A percentile compares a stretch with the other conserved stretches of the same genome.
phyloP scores from a whole-genome alignment of 2,113 vertebrate genomes.

The Neopipo cinnamomea region DNA sequence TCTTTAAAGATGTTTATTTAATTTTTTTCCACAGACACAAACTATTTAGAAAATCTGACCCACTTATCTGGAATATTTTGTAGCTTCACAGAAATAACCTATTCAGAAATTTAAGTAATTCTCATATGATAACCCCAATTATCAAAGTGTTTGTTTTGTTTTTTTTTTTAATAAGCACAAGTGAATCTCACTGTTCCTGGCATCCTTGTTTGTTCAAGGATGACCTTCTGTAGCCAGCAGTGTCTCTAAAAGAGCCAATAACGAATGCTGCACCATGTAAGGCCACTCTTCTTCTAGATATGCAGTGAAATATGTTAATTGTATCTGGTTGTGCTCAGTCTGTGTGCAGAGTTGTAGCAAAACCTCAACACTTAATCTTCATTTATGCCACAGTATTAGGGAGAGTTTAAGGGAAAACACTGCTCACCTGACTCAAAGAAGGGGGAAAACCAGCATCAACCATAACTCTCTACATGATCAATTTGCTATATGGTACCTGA shows the following conservation, averaged over 20 bases:
- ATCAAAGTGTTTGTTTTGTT: background rate
- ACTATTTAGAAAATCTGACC: background rate
- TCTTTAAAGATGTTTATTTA: background rate
- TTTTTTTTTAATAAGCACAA: background rate
- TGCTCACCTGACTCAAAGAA: background rate
- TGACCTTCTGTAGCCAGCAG: background rate
- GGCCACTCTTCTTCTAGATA: background rate
- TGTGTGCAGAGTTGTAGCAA: background rate
- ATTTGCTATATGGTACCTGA: background rate
- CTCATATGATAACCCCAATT: background rate
- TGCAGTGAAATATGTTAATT: accelerated
- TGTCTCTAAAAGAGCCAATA: background rate
- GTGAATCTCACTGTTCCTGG: background rate
- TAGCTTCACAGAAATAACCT: background rate
- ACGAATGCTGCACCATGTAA: background rate
- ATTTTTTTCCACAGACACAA: background rate
- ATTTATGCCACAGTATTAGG: background rate
- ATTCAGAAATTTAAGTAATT: background rate
- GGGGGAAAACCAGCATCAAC: background rate
- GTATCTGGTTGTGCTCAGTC: background rate
- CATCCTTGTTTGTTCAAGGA: background rate
- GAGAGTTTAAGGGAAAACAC: background rate
- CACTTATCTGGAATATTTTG: background rate
- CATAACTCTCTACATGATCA: background rate
- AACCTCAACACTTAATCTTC: background rate